phyloP scores from a whole-genome alignment of 2,797 vertebrate species.

The Anableps anableps region DNA sequence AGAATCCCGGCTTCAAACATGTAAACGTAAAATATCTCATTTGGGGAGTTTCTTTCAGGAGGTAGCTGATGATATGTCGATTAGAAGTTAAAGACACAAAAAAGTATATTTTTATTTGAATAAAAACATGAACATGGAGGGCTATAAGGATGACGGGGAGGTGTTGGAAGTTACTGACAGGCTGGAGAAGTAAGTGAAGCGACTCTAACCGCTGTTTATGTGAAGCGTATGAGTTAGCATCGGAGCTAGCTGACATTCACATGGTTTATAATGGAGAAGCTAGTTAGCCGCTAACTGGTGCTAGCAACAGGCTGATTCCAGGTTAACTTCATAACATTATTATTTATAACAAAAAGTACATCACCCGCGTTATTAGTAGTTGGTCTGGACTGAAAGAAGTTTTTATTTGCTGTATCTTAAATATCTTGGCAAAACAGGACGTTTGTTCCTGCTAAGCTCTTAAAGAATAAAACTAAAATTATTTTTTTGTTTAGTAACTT shows the following conservation, averaged over 20 bases:
- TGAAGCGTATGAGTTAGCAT: conserved; percentile 5
- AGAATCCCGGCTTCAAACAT: background rate
- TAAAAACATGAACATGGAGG: background rate
- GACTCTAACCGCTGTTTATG: accelerated
- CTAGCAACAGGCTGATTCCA: background rate
- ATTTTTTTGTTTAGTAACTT: too few species aligned
- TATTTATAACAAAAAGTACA: too few species aligned
- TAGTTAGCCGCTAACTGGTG: background rate
- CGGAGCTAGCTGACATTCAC: background rate
- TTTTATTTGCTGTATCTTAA: too few species aligned
- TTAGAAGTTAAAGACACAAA: background rate
- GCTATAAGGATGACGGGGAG: accelerated
- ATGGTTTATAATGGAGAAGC: background rate
- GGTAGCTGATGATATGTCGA: background rate
- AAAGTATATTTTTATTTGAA: background rate
- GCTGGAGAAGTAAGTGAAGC: conserved; percentile 61
- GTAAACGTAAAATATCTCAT: background rate
- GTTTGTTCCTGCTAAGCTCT: too few species aligned
- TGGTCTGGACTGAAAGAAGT: too few species aligned
- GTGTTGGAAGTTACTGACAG: conserved; percentile 37
- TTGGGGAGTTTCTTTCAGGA: background rate
- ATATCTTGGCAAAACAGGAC: too few species aligned
- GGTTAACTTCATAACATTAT: too few species aligned
- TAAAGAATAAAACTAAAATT: too few species aligned
- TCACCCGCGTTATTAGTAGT: too few species aligned